Base-by-base conservation (phyloP, 2,888 invertebrate species). In the Capitulum mitella region DNA sequence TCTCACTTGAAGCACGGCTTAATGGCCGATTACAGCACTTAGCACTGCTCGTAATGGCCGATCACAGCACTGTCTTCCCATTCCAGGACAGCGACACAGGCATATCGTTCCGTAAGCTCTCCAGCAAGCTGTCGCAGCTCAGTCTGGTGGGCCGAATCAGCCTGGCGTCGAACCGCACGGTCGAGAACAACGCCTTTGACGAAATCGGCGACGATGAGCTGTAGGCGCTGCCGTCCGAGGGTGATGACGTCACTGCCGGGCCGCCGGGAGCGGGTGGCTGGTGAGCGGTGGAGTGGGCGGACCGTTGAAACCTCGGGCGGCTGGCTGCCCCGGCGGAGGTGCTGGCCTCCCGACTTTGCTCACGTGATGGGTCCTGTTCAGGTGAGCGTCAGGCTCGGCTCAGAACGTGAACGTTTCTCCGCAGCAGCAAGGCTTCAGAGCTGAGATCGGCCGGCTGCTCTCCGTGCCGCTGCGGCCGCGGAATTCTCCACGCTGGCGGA, bases 141-240 rank as follows among this genome's bases (percentile, higher is more conserved):
- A 77, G 61, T n/a, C 34, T 78, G 37, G 64, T 77, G 32, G 64
- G 77, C 54, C 78, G 78, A 46, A 78, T 79, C 61, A 77, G 64
- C 75, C n/a, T 78, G 19, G 74, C 79, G 46, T 76, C 78, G 58
- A 79, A 76, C 37, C 78, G 79, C 77, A 80, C 81, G 81, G 84
- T 85, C 43, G 94, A 94, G 85, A 96, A 95, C 86, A 93, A 94
- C 86, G 95, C 96, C 37, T 98, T 97, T 85, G 94, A 95, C 86
- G 95, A 94, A 78, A 97, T 98, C 82, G 95, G 96, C 6, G 97
- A 98, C 85, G 97, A 97, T 83, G 97, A 97, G 83, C 85, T 89
- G 81, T 89, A 84, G 85, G 79, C 78, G 48, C 70, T 8, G n/a
- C n/a, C n/a, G 3, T 8, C 58, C 29, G 5, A 5, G 26, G 58